phyloP scores from a whole-genome alignment of 2,888 invertebrate species.

The Tetramorium bicarinatum region DNA sequence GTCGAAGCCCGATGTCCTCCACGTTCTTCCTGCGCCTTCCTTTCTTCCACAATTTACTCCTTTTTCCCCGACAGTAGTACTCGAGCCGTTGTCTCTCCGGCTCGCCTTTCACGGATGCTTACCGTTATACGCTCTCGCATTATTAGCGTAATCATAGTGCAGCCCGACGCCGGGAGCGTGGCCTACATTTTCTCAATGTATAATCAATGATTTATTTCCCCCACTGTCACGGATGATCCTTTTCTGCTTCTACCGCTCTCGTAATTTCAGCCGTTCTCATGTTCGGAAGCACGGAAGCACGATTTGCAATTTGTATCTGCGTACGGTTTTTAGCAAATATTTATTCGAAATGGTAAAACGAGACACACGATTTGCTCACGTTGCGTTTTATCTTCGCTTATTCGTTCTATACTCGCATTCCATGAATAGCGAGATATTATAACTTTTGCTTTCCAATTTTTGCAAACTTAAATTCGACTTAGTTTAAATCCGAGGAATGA shows the following conservation, averaged over 20 bases:
- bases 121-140: slow-evolving; percentile 70
- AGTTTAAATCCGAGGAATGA: not conserved
- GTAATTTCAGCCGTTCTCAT: not conserved
- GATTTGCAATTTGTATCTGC: slow-evolving; percentile 11
- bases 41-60: slow-evolving; percentile 15
- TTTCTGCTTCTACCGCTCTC: slow-evolving; percentile 15
- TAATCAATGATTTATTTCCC: slow-evolving; percentile 67
- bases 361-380: not conserved
- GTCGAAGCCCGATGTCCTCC: not conserved
- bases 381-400: not conserved
- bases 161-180: slow-evolving; percentile 53
- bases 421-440: not conserved
- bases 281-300: not conserved
- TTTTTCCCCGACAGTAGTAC: slow-evolving; percentile 10
- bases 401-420: not conserved
- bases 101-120: slow-evolving; percentile 59
- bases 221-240: slow-evolving; percentile 18
- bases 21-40: slow-evolving; percentile 1
- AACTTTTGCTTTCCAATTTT: slow-evolving; percentile 2
- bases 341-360: slow-evolving; percentile 1
- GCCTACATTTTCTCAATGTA: slow-evolving; percentile 69
- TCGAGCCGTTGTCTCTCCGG: slow-evolving; percentile 31
- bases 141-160: slow-evolving; percentile 72
- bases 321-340: not conserved
- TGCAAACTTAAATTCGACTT: not conserved